These are phyloP conservation scores for Xiphophorus couchianus DNA, from an alignment of 2,113 vertebrate genomes.

Conservation along the genomic window DNA sequence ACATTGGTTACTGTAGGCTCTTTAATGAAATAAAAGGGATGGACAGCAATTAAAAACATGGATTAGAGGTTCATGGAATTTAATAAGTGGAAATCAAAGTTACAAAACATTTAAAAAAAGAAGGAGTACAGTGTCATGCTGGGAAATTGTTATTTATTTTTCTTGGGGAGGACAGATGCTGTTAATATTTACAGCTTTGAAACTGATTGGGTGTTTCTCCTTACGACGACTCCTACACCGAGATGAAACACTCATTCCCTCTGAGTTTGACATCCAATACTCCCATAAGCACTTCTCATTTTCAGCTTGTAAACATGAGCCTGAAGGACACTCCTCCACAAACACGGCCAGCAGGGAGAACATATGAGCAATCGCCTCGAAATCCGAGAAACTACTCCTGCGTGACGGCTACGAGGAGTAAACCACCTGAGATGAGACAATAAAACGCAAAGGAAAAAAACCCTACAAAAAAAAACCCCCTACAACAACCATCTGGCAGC, in stretches of 20 bases:
- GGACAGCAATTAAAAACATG: constrained; percentile 3
- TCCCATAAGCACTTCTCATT: constrained; percentile 48
- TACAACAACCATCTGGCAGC: constrained; percentile 32
- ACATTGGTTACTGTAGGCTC: background rate
- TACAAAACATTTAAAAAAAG: background rate
- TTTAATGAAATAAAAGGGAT: constrained; percentile 1
- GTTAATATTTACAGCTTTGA: constrained; percentile 45
- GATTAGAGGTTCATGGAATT: background rate
- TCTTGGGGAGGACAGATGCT: constrained; percentile 20
- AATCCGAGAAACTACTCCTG: constrained; percentile 41
- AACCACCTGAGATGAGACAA: constrained; percentile 39
- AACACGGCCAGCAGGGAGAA: constrained; percentile 17
- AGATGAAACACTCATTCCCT: constrained; percentile 1
- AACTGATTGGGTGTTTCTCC: constrained; percentile 8
- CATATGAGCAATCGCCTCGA: constrained; percentile 22
- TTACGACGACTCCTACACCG: background rate
- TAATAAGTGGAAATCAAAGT: background rate
- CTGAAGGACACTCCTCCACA: constrained; percentile 21
- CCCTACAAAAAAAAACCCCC: background rate
- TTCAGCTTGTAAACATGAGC: constrained; percentile 40
- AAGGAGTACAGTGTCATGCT: background rate
- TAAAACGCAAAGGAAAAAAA: constrained; percentile 33
- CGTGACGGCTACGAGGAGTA: constrained; percentile 26
- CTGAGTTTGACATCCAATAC: constrained; percentile 22
- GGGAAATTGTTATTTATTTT: background rate